Evolutionary conservation across 2,113 vertebrate genomes (phyloP), one percentile per base, ranked within the genome.

Genomic region (Piaya cayana): DNA sequence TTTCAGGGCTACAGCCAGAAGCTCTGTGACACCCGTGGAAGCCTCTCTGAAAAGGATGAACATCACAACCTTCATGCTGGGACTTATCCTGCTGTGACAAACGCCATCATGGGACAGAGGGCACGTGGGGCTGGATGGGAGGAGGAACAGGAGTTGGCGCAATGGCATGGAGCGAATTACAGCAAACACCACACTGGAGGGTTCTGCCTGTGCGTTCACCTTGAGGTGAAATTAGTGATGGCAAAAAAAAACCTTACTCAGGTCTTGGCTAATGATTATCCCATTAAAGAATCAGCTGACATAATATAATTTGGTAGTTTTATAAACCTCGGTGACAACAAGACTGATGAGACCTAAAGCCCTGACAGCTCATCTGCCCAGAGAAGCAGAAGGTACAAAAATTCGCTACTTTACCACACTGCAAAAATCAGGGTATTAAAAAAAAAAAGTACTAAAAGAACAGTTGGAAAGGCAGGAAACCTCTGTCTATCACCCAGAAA

Each of bases 291-390:
- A 92, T 89, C 82, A 67, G 95, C 84, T 91, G 96, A 93, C 89
- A 90, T 91, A 37, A 93, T 64, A 84, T 94, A 94, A 90, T 90
- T 92, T 82, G 93, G 96, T 93, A 95, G 96, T 92, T 96, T 96
- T 96, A 98, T 98, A 98, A 98, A 98, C 97, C 90, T 67, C 42
- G 1, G 49, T 93, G 97, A 97, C 95, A 95, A 96, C 84, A 96
- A 98, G 98, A 98, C 43, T 90, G 98, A 98, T 98, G 97, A 96
- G 92, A 53, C 62, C 30, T 62, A 58, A 92, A 49, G 86, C 74
- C 76, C 82, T 88, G 91, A 63, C 69, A 49, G 69, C 55, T 81
- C 30, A 0, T 13, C 47, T 52, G 70, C 50, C 58, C 72, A 12
- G 64, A 19, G 37, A 68, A 30, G 63, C 45, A 65, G 53, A 30